phyloP scores from a whole-genome alignment of 2,113 vertebrate genomes.

The Condylura cristata region DNA sequence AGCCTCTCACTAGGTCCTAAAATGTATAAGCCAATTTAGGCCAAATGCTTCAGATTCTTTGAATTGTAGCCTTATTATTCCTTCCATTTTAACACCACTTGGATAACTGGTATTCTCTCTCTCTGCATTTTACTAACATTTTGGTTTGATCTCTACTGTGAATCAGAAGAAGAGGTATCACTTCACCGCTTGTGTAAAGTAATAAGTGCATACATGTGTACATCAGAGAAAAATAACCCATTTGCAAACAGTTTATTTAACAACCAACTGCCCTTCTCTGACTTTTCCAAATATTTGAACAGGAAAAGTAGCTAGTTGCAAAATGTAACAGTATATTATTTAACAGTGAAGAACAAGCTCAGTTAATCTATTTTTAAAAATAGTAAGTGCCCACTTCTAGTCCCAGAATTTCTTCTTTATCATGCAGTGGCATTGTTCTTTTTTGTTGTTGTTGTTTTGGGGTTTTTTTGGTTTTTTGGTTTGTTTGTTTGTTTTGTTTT shows the following conservation, averaged over 20 bases:
- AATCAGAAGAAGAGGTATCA: background rate
- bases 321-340: slow-evolving; percentile 44
- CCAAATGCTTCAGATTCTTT: slow-evolving; percentile 58
- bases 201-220: background rate
- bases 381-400: background rate
- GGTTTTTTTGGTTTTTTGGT: background rate
- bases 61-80: background rate
- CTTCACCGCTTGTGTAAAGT: background rate
- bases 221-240: slow-evolving; percentile 26
- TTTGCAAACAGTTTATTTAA: slow-evolving; percentile 38
- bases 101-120: background rate
- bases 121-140: background rate
- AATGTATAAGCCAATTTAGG: background rate
- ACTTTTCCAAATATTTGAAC: slow-evolving; percentile 51
- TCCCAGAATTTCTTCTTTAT: background rate
- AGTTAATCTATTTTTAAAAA: background rate
- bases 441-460: background rate
- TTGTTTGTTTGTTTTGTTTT: background rate
- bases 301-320: slow-evolving; percentile 15
- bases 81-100: slow-evolving; percentile 36
- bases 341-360: background rate
- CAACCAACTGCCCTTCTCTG: background rate
- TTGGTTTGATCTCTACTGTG: slow-evolving; percentile 28
- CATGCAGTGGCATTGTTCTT: background rate
- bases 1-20: background rate